Conservation (phyloP, 1,140 invertebrate species). For the Pseudomyrmex gracilis region DNA sequence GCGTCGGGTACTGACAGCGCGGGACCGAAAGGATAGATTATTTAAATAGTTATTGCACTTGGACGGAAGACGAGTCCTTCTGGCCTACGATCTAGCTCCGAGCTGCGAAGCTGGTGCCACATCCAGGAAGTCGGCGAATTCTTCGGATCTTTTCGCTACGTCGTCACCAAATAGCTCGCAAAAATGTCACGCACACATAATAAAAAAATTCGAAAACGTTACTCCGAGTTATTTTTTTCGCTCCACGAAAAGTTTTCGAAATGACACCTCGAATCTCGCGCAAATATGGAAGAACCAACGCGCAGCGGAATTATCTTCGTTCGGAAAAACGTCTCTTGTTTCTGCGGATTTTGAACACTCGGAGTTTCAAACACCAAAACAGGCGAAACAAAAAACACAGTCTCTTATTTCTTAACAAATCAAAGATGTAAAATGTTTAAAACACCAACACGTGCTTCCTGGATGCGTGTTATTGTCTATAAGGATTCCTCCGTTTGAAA, state of each 20-base stretch:
- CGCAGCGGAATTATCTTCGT: neutral
- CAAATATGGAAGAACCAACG: neutral
- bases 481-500: slow-evolving; percentile 53
- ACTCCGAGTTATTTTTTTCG: too few species aligned
- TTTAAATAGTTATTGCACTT: slow-evolving; percentile 70
- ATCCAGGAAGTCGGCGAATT: slow-evolving; percentile 45
- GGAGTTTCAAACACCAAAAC: neutral
- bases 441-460: slow-evolving; percentile 28
- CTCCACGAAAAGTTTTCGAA: too few species aligned
- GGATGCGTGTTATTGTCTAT: slow-evolving; percentile 57
- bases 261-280: neutral
- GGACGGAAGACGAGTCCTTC: slow-evolving; percentile 68
- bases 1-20: slow-evolving; percentile 8
- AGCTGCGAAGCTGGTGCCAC: slow-evolving; percentile 23
- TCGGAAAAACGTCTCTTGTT: neutral
- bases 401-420: neutral
- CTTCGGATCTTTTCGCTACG: neutral
- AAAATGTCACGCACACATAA: neutral
- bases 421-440: neutral
- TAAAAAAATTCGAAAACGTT: neutral
- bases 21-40: slow-evolving; percentile 53
- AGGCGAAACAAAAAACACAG: neutral
- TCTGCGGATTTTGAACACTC: neutral
- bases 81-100: slow-evolving; percentile 61
- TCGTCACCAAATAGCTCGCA: neutral